Conservation (phyloP, 2,797 vertebrate species). For the Poeciliopsis presidionis region DNA sequence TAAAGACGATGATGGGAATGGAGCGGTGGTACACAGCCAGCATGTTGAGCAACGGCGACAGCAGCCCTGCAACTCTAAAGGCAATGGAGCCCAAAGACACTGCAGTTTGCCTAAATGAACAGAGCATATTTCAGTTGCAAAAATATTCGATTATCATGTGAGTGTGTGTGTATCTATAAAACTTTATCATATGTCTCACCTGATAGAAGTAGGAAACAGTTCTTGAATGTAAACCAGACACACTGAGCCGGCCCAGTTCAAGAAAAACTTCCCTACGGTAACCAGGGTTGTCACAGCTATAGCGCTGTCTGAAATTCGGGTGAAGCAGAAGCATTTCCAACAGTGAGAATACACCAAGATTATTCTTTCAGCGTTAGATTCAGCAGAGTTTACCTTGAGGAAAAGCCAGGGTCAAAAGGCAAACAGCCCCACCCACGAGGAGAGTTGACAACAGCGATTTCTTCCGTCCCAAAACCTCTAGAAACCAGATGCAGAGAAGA, state of each 20-base stretch:
- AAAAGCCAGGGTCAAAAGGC: conserved; percentile 76
- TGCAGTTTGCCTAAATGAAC: conserved; percentile 78
- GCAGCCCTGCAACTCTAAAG: conserved; percentile 57
- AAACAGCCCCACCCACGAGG: conserved; percentile 73
- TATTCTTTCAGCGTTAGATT: background rate
- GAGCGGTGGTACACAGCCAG: conserved; percentile 67
- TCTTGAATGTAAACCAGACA: conserved; percentile 82
- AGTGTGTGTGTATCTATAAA: too few relatives aligned
- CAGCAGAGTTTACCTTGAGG: conserved; percentile 76
- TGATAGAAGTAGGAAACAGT: conserved; percentile 84
- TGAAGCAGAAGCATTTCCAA: background rate
- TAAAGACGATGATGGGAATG: conserved; percentile 78
- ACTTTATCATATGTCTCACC: conserved; percentile 71
- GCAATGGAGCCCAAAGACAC: conserved; percentile 77
- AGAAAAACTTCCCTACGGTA: conserved; percentile 78
- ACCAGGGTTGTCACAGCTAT: conserved; percentile 71
- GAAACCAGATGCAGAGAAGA: conserved; percentile 69
- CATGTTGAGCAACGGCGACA: conserved; percentile 79
- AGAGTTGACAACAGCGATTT: conserved; percentile 70
- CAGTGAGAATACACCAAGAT: background rate
- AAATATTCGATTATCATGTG: background rate
- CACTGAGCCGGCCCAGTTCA: conserved; percentile 66
- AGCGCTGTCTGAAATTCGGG: conserved; percentile 61
- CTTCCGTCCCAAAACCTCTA: conserved; percentile 81
- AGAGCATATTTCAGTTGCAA: background rate